Evolutionary conservation across 2,888 invertebrate genomes (phyloP), one percentile per base, ranked within the genome.

Genomic region (Ganaspis brasiliensis): DNA sequence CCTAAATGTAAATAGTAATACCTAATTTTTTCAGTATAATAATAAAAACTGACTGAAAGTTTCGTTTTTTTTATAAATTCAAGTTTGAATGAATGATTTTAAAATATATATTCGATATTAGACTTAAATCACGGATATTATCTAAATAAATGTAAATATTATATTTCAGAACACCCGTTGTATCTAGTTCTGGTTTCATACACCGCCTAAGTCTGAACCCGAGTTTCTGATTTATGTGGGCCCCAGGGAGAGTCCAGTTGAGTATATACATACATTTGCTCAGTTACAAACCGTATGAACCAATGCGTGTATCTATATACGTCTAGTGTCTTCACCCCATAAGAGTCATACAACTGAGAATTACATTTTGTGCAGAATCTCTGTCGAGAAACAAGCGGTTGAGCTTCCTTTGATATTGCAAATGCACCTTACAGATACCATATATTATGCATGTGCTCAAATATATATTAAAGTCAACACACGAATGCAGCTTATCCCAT

Each of bases 201-300:
- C 81, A 79, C 76, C 82, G 79, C 78, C 79, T 82, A 79, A 76
- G 82, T 79, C 82, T 79, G 83, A 82, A 84, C 81, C 85, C 76
- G 85, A 87, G 86, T 87, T 85, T 85, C 83, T 87, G 85, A 88
- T 89, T 88, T 89, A 89, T 87, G 85, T 83, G 79, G 83, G 85
- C 85, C 87, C 84, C 83, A 77, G 81, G 86, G 86, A 84, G 85
- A 87, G 86, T 85, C 85, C 88, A 86, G 89, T 89, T 87, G 8
- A 45, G 49, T 71, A 71, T 59, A 52, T 75, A 71, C 71, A 57
- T 71, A 55, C 40, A 61, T 45, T 74, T 57, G 19, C 73, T 73
- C 40, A 37, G 14, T 35, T 56, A 56, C 37, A 21, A 37, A 16
- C 12, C 35, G 52, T 49, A 57, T 73, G 45, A 40, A 67, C 57